Percentiles rank a stretch among this genome's conserved stretches.
Evolutionary conservation across 2,797 vertebrate species (phyloP).

Genomic region (Pseudomugil tenellus): DNA sequence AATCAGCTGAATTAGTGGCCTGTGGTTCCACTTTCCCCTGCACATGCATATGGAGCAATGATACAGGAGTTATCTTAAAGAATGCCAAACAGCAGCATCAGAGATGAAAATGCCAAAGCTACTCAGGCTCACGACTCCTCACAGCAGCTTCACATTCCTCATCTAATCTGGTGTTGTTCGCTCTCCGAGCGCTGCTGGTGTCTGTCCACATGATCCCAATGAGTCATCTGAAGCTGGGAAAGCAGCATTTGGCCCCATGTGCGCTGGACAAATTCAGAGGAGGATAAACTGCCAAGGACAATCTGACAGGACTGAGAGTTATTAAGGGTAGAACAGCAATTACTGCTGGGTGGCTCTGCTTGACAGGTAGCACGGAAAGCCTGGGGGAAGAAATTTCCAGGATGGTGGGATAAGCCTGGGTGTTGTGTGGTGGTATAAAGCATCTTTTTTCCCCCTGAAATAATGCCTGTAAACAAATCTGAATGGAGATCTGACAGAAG

Average conservation of each 20-base stretch:
- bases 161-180: slow-evolving; percentile 45
- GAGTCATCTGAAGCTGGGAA: slow-evolving; percentile 59
- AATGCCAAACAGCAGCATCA: slow-evolving; percentile 22
- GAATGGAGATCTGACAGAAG: slow-evolving; percentile 39
- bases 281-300: slow-evolving; percentile 62
- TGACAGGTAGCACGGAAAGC: slow-evolving; percentile 8
- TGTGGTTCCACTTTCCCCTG: not conserved
- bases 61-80: slow-evolving; percentile 9
- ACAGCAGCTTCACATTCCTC: slow-evolving; percentile 39
- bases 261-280: slow-evolving; percentile 52
- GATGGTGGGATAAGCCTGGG: slow-evolving; percentile 15
- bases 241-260: slow-evolving; percentile 47
- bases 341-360: slow-evolving; percentile 5
- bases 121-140: slow-evolving; percentile 26
- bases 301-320: slow-evolving; percentile 52
- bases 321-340: slow-evolving; percentile 37
- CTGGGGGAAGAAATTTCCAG: slow-evolving; percentile 2
- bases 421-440: slow-evolving; percentile 4
- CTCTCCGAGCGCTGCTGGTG: slow-evolving; percentile 42
- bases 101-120: slow-evolving; percentile 18
- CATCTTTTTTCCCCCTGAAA: slow-evolving; percentile 26
- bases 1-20: not conserved
- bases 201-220: slow-evolving; percentile 63
- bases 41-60: not conserved
- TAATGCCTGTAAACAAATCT: slow-evolving; percentile 39